Evolutionary conservation across 2,113 vertebrate species (phyloP), one percentile per base, ranked within the genome.

Genomic region (Coregonus clupeaformis): DNA sequence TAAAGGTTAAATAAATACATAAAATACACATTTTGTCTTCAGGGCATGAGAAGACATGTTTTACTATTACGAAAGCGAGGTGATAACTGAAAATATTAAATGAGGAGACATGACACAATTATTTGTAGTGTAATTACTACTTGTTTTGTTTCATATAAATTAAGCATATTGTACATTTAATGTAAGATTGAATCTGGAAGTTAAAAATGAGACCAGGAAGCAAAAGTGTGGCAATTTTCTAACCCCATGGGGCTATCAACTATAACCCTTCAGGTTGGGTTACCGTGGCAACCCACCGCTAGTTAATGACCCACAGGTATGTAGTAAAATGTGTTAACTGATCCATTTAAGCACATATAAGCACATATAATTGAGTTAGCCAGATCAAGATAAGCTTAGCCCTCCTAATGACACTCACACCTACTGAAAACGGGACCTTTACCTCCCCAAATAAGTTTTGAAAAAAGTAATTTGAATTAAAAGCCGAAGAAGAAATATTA

Each of bases 331-430:
- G 85, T 85, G 80, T 78, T 77, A 82, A 80, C 12, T 32, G 84
- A 86, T 74, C 84, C 70, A 64, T 80, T 84, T n/a, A n/a, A n/a
- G n/a, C n/a, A n/a, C n/a, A n/a, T n/a, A n/a, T 82, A 78, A 84
- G 78, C 30, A 52, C 81, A 73, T 36, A 32, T 66, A 83, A 81
- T 64, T 75, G 76, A 87, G 80, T 87, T 82, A 82, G 73, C 55
- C 59, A 73, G 27, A 80, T 71, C 20, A 82, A 45, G 69, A 69
- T 59, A 69, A 84, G 77, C 69, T 74, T 45, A 74, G 47, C 11
- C 47, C 47, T 49, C 63, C 60, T 71, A 67, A 68, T 73, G 74
- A 73, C 73, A 81, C 75, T 82, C 80, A 77, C 75, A 72, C 72
- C 71, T 84, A 57, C 69, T 57, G 71, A 62, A 71, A 84, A 20